Evolutionary conservation across 2,113 vertebrate genomes (phyloP).

Genomic region (Tupaia chinensis): DNA sequence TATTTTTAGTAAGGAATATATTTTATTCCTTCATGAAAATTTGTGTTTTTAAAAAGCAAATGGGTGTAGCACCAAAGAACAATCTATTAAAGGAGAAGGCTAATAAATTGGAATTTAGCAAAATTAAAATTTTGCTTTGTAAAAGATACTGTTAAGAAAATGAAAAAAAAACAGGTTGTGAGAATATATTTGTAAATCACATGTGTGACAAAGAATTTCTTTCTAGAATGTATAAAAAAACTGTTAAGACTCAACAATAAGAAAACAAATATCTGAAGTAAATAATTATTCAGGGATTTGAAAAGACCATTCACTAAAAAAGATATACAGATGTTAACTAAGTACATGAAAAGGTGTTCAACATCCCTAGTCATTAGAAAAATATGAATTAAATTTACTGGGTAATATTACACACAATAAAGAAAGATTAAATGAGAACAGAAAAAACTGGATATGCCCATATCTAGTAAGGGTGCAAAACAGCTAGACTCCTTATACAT

Average conservation of each 20-base stretch:
- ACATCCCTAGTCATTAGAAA: background rate
- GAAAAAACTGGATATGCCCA: background rate
- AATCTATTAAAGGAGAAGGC: background rate
- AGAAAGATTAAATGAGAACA: background rate
- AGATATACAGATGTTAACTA: background rate
- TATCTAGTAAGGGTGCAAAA: background rate
- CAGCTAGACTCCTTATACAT: background rate
- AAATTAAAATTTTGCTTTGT: conserved; percentile 1
- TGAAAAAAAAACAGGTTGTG: background rate
- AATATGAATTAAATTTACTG: background rate
- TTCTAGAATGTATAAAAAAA: background rate
- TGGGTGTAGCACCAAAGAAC: background rate
- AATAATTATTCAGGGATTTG: background rate
- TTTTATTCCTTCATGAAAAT: background rate
- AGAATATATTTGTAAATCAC: conserved; percentile 11
- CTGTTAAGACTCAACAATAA: background rate
- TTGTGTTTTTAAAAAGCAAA: background rate
- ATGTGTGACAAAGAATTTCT: background rate
- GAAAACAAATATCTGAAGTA: background rate
- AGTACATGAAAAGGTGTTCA: background rate
- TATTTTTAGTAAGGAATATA: background rate
- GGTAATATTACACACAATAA: background rate
- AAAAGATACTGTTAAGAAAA: background rate
- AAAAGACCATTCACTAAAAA: background rate
- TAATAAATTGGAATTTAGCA: background rate